These are phyloP conservation scores for Caenorhabditis briggsae DNA, from an alignment of 1,140 invertebrate genomes.

Conservation along the genomic window DNA sequence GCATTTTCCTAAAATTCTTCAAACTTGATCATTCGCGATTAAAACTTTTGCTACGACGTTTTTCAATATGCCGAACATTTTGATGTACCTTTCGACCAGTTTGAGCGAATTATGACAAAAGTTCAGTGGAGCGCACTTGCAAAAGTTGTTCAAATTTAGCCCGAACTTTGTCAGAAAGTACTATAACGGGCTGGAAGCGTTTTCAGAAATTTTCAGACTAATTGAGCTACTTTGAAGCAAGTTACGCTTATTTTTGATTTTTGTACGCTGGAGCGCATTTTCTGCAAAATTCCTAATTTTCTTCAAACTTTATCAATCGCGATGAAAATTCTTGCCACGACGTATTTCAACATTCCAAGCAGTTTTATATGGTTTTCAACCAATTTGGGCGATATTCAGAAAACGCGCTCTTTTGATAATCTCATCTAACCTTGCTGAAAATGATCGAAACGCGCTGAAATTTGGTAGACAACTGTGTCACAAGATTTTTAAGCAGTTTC, in stretches of 20 bases:
- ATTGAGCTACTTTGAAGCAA: too few species aligned
- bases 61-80: background rate
- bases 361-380: background rate
- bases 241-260: background rate
- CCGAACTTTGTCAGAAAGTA: too few species aligned
- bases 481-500: background rate
- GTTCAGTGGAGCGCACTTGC: background rate
- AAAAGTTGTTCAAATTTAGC: too few species aligned
- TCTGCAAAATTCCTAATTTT: too few species aligned
- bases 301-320: too few species aligned
- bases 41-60: too few species aligned
- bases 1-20: background rate
- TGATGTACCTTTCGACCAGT: too few species aligned
- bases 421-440: background rate
- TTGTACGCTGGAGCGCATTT: background rate
- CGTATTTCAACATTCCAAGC: background rate
- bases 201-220: background rate
- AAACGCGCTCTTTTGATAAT: background rate
- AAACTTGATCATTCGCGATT: background rate
- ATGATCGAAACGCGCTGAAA: background rate
- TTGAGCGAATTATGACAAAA: background rate
- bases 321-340: background rate
- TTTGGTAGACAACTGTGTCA: background rate
- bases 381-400: background rate
- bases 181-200: too few species aligned